phyloP scores from a whole-genome alignment of 2,113 vertebrate genomes.

The Macquaria ambigua region DNA sequence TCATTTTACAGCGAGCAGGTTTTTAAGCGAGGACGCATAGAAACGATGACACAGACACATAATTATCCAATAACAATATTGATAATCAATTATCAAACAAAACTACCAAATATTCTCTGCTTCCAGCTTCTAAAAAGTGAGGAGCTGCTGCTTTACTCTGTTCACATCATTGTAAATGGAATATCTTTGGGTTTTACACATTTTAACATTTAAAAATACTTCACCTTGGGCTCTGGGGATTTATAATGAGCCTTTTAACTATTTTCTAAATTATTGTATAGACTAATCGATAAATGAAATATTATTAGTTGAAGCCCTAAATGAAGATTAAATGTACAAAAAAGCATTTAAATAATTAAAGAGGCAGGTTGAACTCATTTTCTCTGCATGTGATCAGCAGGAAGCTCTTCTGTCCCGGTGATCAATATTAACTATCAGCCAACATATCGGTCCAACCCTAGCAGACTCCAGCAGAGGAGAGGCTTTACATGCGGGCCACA shows the following conservation, averaged over 20 bases:
- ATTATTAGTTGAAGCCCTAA: not conserved
- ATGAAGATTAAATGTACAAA: not conserved
- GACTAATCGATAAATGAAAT: no score
- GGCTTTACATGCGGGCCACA: not conserved
- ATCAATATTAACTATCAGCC: not conserved
- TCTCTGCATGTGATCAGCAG: not conserved
- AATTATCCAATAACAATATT: no score
- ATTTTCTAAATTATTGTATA: not conserved
- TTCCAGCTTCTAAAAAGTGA: no score
- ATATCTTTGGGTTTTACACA: not conserved
- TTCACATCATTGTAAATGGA: not conserved
- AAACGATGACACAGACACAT: no score
- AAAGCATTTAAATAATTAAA: no score
- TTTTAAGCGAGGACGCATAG: no score
- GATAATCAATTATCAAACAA: not conserved
- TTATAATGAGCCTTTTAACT: no score
- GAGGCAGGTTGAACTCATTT: not conserved
- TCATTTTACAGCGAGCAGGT: no score
- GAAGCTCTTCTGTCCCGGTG: no score
- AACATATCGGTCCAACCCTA: constrained; percentile 22
- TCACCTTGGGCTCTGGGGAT: no score
- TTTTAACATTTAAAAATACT: not conserved
- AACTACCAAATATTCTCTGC: not conserved
- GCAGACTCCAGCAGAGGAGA: not conserved
- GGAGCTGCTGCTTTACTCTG: no score